Evolutionary conservation across 2,888 invertebrate species (phyloP).

Genomic region (Acanthosoma haemorrhoidale): DNA sequence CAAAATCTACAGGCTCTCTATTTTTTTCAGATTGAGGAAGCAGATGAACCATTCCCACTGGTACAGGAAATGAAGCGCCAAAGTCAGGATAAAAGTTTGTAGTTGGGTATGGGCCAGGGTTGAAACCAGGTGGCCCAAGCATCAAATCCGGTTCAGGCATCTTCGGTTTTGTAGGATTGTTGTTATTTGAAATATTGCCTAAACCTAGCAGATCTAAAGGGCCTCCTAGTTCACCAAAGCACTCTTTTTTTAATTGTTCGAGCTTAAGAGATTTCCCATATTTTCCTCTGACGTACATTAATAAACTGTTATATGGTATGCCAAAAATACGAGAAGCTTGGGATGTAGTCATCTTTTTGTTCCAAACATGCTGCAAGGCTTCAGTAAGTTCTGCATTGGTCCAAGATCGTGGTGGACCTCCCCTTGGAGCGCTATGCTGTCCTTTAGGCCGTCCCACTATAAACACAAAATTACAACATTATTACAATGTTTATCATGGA

Average conservation of each 20-base stretch:
- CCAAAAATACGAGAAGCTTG: slow-evolving; percentile 86
- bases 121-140: slow-evolving; percentile 59
- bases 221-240: slow-evolving; percentile 68
- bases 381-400: slow-evolving; percentile 86
- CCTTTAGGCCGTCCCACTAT: slow-evolving; percentile 78
- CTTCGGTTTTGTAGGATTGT: slow-evolving; percentile 45
- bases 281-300: slow-evolving; percentile 89
- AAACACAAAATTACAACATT: slow-evolving; percentile 43
- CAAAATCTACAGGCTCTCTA: slow-evolving; percentile 48
- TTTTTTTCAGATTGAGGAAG: slow-evolving; percentile 73
- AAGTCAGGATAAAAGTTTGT: slow-evolving; percentile 82
- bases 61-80: slow-evolving; percentile 70
- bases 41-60: slow-evolving; percentile 77
- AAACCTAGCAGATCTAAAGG: slow-evolving; percentile 63
- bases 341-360: slow-evolving; percentile 90
- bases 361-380: slow-evolving; percentile 90
- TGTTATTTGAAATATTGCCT: slow-evolving; percentile 52
- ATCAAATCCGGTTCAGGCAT: slow-evolving; percentile 47
- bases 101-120: slow-evolving; percentile 61
- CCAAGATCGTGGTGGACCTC: slow-evolving; percentile 87
- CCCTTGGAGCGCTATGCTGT: slow-evolving; percentile 83
- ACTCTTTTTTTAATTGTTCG: slow-evolving; percentile 81
- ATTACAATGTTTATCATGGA: too few relatives aligned
- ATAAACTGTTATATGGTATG: slow-evolving; percentile 85
- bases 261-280: slow-evolving; percentile 88